phyloP scores from a whole-genome alignment of 2,113 vertebrate species.

The Zosterops pallidus region DNA sequence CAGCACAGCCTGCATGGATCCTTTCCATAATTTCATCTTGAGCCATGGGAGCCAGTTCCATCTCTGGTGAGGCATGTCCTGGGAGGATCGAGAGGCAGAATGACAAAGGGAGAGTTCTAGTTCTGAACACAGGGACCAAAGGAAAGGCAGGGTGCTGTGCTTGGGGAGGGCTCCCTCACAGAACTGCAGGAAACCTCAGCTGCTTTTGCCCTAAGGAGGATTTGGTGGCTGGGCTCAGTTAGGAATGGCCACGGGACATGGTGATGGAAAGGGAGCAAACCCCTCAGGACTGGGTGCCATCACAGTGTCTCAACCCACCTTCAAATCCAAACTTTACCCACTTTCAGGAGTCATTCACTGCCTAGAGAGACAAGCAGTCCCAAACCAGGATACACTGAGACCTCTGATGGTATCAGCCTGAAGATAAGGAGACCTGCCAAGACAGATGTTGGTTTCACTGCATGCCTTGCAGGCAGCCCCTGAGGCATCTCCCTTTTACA shows the following conservation, averaged over 20 bases:
- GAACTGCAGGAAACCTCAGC: neutral
- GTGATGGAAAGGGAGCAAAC: neutral
- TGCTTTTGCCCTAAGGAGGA: neutral
- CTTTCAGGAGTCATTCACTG: neutral
- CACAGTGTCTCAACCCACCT: neutral
- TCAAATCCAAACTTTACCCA: neutral
- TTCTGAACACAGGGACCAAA: neutral
- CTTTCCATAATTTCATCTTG: neutral
- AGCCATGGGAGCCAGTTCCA: neutral
- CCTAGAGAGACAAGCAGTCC: neutral
- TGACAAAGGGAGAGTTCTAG: neutral
- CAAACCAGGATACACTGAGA: neutral
- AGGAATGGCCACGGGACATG: fast-evolving
- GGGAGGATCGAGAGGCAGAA: neutral
- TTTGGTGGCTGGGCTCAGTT: neutral
- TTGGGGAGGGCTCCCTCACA: neutral
- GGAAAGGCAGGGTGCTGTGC: neutral
- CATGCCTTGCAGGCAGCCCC: neutral
- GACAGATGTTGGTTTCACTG: neutral
- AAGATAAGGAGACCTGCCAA: neutral
- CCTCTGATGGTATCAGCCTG: neutral
- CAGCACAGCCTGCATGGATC: neutral
- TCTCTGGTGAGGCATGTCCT: neutral
- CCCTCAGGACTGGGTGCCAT: neutral
- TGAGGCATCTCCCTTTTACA: neutral